phyloP scores from a whole-genome alignment of 2,113 vertebrate genomes.

The Chloroceryle aenea region DNA sequence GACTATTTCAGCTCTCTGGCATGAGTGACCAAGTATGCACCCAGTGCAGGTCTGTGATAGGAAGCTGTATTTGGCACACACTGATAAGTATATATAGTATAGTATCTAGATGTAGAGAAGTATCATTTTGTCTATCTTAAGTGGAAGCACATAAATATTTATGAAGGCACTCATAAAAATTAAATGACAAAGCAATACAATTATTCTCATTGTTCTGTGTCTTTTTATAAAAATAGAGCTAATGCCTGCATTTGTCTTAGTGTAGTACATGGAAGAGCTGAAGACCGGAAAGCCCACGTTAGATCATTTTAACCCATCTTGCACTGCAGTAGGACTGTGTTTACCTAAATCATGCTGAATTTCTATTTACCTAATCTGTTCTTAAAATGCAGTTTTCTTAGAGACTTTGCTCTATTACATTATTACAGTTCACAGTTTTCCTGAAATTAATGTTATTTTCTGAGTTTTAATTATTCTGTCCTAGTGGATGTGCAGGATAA shows the following conservation, averaged over 20 bases:
- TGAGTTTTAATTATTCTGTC: not conserved
- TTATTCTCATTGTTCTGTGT: not conserved
- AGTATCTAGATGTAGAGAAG: not conserved
- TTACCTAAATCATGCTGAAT: not conserved
- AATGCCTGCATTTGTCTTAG: not conserved
- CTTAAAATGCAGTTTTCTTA: not conserved
- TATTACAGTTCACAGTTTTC: not conserved
- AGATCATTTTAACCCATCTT: not conserved
- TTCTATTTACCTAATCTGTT: not conserved
- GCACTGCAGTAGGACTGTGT: not conserved
- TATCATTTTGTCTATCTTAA: not conserved
- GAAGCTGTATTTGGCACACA: not conserved
- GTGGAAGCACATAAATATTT: constrained; percentile 11
- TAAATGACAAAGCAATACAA: not conserved
- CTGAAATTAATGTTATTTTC: not conserved
- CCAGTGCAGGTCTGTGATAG: not conserved
- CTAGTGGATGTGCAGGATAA: not conserved
- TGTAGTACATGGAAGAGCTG: not conserved
- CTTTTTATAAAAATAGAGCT: not conserved
- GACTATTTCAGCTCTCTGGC: not conserved
- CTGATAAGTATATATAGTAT: not conserved
- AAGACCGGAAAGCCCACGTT: not conserved
- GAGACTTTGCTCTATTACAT: not conserved
- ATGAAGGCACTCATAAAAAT: not conserved
- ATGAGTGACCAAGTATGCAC: not conserved